Base-by-base conservation (phyloP, 37 sponge, comb jelly and placozoan species). In the Axinella damicornis region DNA sequence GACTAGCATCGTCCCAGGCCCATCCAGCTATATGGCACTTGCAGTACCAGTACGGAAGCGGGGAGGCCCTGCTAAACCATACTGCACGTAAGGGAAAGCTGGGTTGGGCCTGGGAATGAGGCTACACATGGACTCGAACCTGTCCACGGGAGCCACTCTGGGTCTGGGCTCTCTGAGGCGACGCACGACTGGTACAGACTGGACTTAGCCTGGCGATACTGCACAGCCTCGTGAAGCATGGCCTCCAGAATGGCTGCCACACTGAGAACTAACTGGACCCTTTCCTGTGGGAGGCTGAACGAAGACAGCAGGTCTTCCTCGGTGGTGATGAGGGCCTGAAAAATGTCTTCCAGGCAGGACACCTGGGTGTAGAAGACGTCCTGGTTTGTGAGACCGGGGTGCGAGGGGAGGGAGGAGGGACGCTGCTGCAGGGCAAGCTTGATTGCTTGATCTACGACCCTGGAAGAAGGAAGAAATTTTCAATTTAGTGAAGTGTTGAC, bases 321-420 rank as follows among this genome's bases (percentile, higher is more conserved):
- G 4, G 46, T 46, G 46, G 46, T 9, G 4, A 79, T 11, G 16
- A 86, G 80, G 31, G 87, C 62, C 54, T 79, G 72, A 38, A 86
- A 63, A 46, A 86, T n/a, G 2, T 53, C 54, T n/a, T 86, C 82
- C 28, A 81, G 28, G 33, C 28, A 32, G 33, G 77, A 61, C 9
- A 89, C 41, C 14, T 83, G 76, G 13, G 76, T 89, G 78, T 89
- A 89, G 78, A 89, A 89, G 58, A 53, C 2, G 32, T 89, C 83
- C 33, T 76, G 83, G 2, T 74, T 63, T 19, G 89, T 46, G 57
- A 88, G 75, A 57, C 82, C 34, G 0, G 76, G 75, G 0, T 21
- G 57, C 9, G 46, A 46, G 1, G 61, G 57, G 19, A 57, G 30
- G 28, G 78, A n/a, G 25, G 77, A 34, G 5, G 83, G 63, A 1